Base-by-base conservation (phyloP, 2,888 invertebrate species). In the Lasioglossum morio region DNA sequence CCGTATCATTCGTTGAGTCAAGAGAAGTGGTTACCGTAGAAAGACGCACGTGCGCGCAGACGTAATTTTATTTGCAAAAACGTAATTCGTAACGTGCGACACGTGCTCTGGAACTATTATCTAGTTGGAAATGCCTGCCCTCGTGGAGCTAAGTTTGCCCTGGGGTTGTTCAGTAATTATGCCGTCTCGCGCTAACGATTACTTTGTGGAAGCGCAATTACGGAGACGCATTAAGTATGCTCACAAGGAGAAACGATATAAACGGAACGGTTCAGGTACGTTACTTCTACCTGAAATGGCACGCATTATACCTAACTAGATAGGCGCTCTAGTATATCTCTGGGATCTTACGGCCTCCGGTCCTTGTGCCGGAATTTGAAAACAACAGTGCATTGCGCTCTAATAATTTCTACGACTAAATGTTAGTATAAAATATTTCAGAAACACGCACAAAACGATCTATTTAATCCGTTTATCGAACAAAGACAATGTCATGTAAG, bases 161-260 rank as follows among this genome's bases (percentile, higher is more conserved):
- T 57, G 46, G 73, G 74, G 77, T 66, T 63, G 73, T 19, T 27
- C 4, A 23, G 63, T 84, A 84, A 81, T 85, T 84, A 66, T 34
- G 81, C 77, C 77, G 85, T 86, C 63, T 60, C 79, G 77, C 75
- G 48, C 81, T 86, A 85, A 85, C 57, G 86, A 86, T 85, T 72
- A 73, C 81, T 79, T 73, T 74, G 81, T 73, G 72, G 77, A 79
- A 69, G 48, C 23, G 82, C 75, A 87, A 87, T 86, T 86, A 87
- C 72, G 87, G 72, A 37, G 82, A 75, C 69, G 75, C 86, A 77
- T 87, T 77, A 82, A 87, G 72, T 76, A 86, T 69, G 72, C 81
- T 53, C 40, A 80, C 66, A 34, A 72, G 72, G 43, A 85, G 79
- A 77, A 79, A 77, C 81, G 86, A 81, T 79, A 79, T 79, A 77